Evolutionary conservation across 1,140 invertebrate species (phyloP), one percentile per base, ranked within the genome.

Genomic region (Hermetia illucens): DNA sequence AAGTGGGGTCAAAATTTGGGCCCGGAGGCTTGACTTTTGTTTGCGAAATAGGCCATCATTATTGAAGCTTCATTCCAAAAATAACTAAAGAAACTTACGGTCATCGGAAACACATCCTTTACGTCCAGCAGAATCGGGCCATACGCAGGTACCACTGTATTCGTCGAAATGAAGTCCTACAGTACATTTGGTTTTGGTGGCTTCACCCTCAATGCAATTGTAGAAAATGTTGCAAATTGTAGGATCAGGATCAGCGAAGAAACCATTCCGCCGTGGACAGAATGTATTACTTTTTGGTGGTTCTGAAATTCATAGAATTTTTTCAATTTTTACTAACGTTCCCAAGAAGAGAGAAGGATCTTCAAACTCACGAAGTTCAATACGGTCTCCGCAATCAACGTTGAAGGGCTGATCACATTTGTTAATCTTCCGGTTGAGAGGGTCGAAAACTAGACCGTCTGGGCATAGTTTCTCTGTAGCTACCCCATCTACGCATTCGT

Each of bases 331-430:
- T n/a, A 27, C n/a, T n/a, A n/a, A n/a, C n/a, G n/a, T n/a, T n/a
- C n/a, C n/a, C n/a, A n/a, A n/a, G n/a, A n/a, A n/a, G n/a, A 31
- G 5, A 24, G 13, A 3, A 38, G 8, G 22, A 8, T 30, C 38
- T 31, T 33, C 24, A 27, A 49, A 79, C 85, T 85, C 74, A 91
- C 86, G 87, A 38, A 90, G 65, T 64, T 88, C 80, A 16, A 76
- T 73, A 45, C 86, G 73, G 51, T 85, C 82, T 29, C 79, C 79
- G 51, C 86, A 92, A 52, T 90, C 84, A 6, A 89, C 82, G 46
- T 87, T 87, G 71, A 88, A 88, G 48, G 82, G 79, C 53, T 88
- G 82, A 61, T 90, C 86, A 55, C 86, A 91, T 58, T 88, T 88
- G 67, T 87, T 88, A 51, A 82, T 69, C 62, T 84, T 82, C 43